phyloP scores from a whole-genome alignment of 1,140 invertebrate genomes.

The Argopecten irradians region DNA sequence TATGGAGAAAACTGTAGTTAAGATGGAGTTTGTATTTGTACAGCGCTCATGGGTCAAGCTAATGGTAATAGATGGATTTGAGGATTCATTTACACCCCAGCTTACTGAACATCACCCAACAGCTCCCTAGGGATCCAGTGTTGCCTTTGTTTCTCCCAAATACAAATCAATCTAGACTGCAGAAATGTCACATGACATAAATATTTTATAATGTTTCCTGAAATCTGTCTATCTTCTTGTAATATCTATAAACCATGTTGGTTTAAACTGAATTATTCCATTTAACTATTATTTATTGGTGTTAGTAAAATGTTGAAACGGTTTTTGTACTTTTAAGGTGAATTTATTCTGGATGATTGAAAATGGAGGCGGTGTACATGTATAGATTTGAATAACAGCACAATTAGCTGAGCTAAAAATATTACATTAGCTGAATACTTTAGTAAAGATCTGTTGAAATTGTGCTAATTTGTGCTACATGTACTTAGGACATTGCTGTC shows the following conservation, averaged over 20 bases:
- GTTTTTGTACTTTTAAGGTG: too few species aligned
- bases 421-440: too few species aligned
- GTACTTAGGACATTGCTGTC: too few species aligned
- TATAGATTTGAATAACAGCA: too few species aligned
- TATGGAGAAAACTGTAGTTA: background rate
- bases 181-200: background rate
- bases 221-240: background rate
- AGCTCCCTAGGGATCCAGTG: background rate
- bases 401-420: too few species aligned
- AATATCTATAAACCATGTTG: background rate
- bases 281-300: too few species aligned
- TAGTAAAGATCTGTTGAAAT: too few species aligned
- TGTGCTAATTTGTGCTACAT: too few species aligned
- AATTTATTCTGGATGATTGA: too few species aligned
- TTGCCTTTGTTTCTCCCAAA: background rate
- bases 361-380: too few species aligned
- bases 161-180: background rate
- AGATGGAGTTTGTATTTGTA: background rate
- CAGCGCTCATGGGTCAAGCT: background rate
- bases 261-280: too few species aligned
- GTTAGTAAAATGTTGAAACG: too few species aligned
- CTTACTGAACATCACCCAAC: background rate
- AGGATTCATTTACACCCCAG: background rate
- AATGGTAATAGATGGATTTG: background rate
- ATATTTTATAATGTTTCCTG: background rate